These are phyloP conservation scores for Grammomys surdaster DNA, from an alignment of 2,113 vertebrate species.

Conservation along the genomic window DNA sequence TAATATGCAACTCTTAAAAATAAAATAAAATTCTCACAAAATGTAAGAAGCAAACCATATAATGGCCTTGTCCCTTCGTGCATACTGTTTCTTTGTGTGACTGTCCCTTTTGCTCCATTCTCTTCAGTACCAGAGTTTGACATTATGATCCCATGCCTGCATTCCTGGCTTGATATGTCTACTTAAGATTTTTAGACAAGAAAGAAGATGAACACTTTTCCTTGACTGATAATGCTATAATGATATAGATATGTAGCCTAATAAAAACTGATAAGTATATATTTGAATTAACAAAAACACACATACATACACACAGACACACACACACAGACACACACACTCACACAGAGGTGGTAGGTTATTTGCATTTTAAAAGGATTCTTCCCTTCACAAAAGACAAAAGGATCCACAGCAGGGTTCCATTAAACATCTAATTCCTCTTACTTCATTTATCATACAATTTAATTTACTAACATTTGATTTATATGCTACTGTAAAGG, in stretches of 20 bases:
- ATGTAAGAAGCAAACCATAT: background rate
- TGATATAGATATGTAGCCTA: conserved; percentile 65
- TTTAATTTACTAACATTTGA: conserved; percentile 72
- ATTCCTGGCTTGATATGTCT: conserved; percentile 29
- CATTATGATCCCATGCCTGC: background rate
- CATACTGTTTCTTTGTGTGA: background rate
- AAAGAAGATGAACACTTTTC: conserved; percentile 38
- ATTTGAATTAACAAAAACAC: conserved; percentile 70
- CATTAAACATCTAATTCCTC: conserved; percentile 68
- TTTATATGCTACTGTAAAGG: conserved; percentile 56
- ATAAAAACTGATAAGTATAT: conserved; percentile 67
- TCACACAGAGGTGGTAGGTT: conserved; percentile 62
- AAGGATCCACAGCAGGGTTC: conserved; percentile 62
- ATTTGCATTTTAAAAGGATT: conserved; percentile 80
- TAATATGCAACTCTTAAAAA: background rate
- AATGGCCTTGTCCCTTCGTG: background rate
- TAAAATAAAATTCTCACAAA: background rate
- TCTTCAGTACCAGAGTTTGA: background rate
- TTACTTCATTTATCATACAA: conserved; percentile 59
- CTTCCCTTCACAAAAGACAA: conserved; percentile 63
- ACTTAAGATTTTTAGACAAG: conserved; percentile 32
- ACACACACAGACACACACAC: no score
- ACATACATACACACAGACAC: background rate
- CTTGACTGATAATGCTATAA: conserved; percentile 21
- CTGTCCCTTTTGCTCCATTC: conserved; percentile 24